Evolutionary conservation across 2,797 vertebrate genomes (phyloP).

Genomic region (Lates japonicus): DNA sequence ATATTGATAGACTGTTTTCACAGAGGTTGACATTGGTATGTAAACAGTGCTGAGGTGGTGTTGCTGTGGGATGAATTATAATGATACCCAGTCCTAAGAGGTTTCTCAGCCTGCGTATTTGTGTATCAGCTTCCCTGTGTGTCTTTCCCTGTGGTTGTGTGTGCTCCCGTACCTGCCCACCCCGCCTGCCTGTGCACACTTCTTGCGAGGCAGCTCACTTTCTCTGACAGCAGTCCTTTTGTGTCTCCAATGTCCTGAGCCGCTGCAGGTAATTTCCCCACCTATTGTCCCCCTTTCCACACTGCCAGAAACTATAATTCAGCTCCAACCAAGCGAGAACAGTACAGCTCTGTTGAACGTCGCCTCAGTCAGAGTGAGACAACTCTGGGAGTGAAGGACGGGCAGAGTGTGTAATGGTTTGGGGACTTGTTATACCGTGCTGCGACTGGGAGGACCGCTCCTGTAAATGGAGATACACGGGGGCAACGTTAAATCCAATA

Average conservation of each 20-base stretch:
- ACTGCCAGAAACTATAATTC: slow-evolving; percentile 55
- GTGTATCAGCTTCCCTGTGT: slow-evolving; percentile 7
- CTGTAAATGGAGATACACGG: slow-evolving; percentile 6
- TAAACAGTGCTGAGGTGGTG: slow-evolving; percentile 15
- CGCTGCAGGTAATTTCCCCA: slow-evolving; percentile 64
- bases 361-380: slow-evolving; percentile 16
- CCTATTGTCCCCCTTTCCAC: slow-evolving; percentile 59
- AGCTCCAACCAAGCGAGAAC: slow-evolving; percentile 63
- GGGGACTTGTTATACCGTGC: slow-evolving; percentile 18
- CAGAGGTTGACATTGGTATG: slow-evolving; percentile 11
- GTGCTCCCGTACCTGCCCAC: slow-evolving; percentile 7
- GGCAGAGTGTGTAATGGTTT: slow-evolving; percentile 46
- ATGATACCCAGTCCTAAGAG: neutral
- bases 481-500: neutral
- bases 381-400: slow-evolving; percentile 34
- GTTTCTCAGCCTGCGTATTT: neutral
- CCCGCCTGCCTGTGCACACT: slow-evolving; percentile 9
- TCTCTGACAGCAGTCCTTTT: slow-evolving; percentile 54
- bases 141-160: neutral
- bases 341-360: slow-evolving; percentile 34
- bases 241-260: slow-evolving; percentile 61
- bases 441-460: slow-evolving; percentile 43
- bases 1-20: slow-evolving; percentile 25
- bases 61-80: slow-evolving; percentile 3
- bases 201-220: slow-evolving; percentile 27